Base-by-base conservation (phyloP, 2,888 invertebrate genomes). In the Andrena haemorrhoa region DNA sequence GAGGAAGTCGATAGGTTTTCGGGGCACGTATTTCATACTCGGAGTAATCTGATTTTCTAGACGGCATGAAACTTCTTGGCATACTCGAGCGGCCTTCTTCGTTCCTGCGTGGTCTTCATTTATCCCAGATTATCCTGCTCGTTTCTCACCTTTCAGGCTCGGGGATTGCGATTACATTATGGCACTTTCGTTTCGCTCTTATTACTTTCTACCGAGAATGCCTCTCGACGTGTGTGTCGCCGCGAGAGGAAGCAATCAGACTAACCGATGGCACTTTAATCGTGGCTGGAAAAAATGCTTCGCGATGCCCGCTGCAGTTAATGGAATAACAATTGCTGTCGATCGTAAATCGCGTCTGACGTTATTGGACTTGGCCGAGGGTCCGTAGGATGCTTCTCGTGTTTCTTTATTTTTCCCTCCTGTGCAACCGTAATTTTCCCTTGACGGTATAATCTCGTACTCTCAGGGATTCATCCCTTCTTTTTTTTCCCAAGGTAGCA, bases 1-100 rank as follows among this genome's bases (percentile, higher is more conserved):
- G 64, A 51, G 49, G 69, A 75, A 49, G 74, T 60, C 73, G 72
- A 76, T 84, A 72, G 53, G 69, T 76, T 82, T 86, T 80, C 82
- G 58, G n/a, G 8, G 53, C 86, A 86, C 82, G 86, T 86, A 80
- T 49, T 79, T 80, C 74, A 69, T 63, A 79, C 79, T 41, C 49
- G 41, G 23, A 51, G 69, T 82, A 82, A 79, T 85, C 71, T 73
- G 65, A 72, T 78, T 81, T 81, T 65, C 64, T 71, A 66, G 33
- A 31, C 47, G 33, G 26, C 53, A 12, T 53, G 47, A 20, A 74
- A 61, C 63, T 41, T 76, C 51, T 29, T 71, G 58, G 51, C 75
- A 29, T 23, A 47, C 71, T 29, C 5, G 26, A 10, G 10, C 10
- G 10, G 35, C 6, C 49, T 41, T 10, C 23, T 4, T 12, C 51